These are phyloP conservation scores for Phataginus tricuspis DNA, from an alignment of 2,797 vertebrate genomes.

Conservation along the genomic window DNA sequence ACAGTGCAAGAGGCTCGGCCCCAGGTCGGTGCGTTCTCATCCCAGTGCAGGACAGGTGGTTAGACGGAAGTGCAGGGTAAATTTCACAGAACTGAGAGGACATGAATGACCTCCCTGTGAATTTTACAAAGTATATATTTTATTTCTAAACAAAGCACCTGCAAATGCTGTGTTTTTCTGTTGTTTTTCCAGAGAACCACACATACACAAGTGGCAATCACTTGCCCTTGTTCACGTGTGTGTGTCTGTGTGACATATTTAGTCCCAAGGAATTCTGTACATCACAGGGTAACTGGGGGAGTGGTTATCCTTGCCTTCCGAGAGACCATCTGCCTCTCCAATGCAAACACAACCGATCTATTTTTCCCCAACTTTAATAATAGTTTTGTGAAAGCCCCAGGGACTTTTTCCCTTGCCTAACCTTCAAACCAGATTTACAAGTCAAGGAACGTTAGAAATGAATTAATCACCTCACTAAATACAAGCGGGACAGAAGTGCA, in stretches of 20 bases:
- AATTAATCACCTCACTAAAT: background rate
- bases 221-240: background rate
- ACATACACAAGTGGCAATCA: background rate
- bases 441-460: background rate
- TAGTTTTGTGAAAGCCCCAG: background rate
- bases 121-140: background rate
- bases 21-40: too few species aligned
- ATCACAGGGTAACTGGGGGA: background rate
- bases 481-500: background rate
- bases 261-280: background rate
- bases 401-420: background rate
- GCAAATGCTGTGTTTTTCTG: background rate
- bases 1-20: too few species aligned
- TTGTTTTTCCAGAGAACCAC: background rate
- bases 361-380: background rate
- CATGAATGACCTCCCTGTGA: too few species aligned
- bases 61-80: background rate
- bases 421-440: constrained; percentile 23
- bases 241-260: accelerated
- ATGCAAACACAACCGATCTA: accelerated
- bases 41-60: too few species aligned
- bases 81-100: background rate
- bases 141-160: background rate
- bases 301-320: background rate
- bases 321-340: background rate